Evolutionary conservation across 2,113 vertebrate species (phyloP), one percentile per base, ranked within the genome.

Genomic region (Condylura cristata): DNA sequence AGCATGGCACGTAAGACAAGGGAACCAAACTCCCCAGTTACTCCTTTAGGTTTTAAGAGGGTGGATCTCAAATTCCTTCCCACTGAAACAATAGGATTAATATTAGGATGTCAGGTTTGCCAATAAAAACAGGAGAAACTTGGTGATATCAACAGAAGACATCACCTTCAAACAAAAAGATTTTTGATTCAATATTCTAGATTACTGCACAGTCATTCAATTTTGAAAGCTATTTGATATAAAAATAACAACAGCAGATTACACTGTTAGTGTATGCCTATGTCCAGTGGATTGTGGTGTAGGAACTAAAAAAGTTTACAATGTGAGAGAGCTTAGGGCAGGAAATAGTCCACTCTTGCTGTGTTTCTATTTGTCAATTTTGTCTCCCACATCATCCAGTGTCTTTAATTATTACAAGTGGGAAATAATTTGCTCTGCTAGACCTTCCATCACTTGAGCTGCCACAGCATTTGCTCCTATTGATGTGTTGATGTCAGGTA

Each of bases 41-140:
- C 32, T 44, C 95, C 71, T 8, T 2, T 16, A 81, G 30, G 68
- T 84, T 95, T 96, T 92, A 93, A 89, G 71, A 95, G 68, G 75
- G 93, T 94, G 56, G 51, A n/a, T 79, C 87, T 90, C 96, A 98
- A 97, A 98, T 97, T 93, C 96, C 76, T 98, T 97, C 93, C 89
- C 86, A 70, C 79, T 92, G 92, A 96, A 98, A 97, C 44, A 97
- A 95, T 14, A 95, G 68, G 46, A 88, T 72, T 94, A 78, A 75
- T 80, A 72, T 88, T 94, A 88, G 14, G 37, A 66, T 92, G 93
- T 96, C 60, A 71, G 30, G 11, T 46, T 53, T 92, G 91, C 92
- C 86, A 97, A 96, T 60, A 96, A 94, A 98, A 96, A 97, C 88
- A 96, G 48, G 41, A 92, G 88, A 91, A 46, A 46, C 37, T 88